Evolutionary conservation across 2,888 invertebrate genomes (phyloP), one percentile per base, ranked within the genome.

Genomic region (Deroplatys truncata): DNA sequence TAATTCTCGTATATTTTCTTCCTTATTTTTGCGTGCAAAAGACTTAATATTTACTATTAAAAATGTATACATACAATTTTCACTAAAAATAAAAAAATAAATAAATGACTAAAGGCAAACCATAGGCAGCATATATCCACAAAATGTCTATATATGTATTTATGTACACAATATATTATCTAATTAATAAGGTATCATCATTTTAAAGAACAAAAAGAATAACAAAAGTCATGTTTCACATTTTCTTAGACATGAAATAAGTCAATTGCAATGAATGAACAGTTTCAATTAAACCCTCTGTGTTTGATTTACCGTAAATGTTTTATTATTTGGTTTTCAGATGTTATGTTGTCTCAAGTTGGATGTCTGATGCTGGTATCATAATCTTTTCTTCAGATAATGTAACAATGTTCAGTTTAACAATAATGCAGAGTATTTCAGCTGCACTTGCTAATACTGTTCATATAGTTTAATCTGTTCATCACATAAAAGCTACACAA

Each of bases 21-120:
- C n/a, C 56, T 85, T 25, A 28, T 43, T 85, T 85, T 85, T 85
- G 56, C 28, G 85, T 85, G 85, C 85, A 85, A 85, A 85, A 85
- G 25, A n/a, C 85, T 43, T 85, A 49, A 49, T 85, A 72, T 56
- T 85, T 85, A 85, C n/a, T 43, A 85, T 85, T 85, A 85, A 85
- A 20, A 85, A 85, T 85, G 49, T 85, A 49, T 28, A 85, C 85
- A 85, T 28, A 72, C 56, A 43, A 20, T 85, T 28, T 85, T 49
- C 35, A 85, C 49, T 49, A 85, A 49, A 28, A 85, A 43, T 56
- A 28, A 25, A 85, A 85, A 28, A 85, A 85, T 28, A 15, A 49
- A 85, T 49, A 49, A 49, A 85, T 49, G n/a, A 85, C 28, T 49
- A 28, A 28, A 85, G 43, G 85, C 49, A 85, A 49, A 56, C 56